A percentile compares a stretch with the other conserved stretches of the same genome.
These are phyloP conservation scores for Parus major DNA, from an alignment of 2,113 vertebrate species.

Conservation along the genomic window DNA sequence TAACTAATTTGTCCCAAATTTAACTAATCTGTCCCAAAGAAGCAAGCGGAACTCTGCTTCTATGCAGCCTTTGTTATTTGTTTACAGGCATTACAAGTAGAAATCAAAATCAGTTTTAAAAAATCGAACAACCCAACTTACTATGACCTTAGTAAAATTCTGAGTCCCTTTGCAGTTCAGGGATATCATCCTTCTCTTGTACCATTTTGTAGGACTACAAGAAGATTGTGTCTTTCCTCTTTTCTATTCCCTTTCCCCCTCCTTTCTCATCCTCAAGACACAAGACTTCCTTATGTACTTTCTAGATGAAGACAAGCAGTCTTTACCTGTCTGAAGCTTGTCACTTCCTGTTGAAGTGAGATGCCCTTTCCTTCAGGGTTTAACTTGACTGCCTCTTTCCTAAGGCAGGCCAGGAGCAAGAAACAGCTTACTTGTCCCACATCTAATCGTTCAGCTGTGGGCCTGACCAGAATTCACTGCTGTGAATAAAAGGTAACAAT, in stretches of 20 bases:
- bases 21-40: background rate
- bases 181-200: background rate
- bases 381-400: background rate
- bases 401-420: background rate
- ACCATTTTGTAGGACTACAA: background rate
- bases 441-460: background rate
- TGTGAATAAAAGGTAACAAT: background rate
- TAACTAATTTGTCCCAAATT: too few species aligned
- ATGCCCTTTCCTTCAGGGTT: background rate
- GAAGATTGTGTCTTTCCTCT: background rate
- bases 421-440: background rate
- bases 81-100: background rate
- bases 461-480: background rate
- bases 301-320: background rate
- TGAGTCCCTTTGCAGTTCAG: background rate
- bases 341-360: background rate
- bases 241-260: background rate
- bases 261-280: background rate
- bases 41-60: background rate
- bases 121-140: rapidly evolving
- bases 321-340: background rate
- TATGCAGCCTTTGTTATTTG: background rate
- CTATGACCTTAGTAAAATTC: background rate
- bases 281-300: background rate
- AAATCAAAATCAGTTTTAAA: background rate